Conservation (phyloP, 2,113 vertebrate genomes). For the Maccullochella peelii region DNA sequence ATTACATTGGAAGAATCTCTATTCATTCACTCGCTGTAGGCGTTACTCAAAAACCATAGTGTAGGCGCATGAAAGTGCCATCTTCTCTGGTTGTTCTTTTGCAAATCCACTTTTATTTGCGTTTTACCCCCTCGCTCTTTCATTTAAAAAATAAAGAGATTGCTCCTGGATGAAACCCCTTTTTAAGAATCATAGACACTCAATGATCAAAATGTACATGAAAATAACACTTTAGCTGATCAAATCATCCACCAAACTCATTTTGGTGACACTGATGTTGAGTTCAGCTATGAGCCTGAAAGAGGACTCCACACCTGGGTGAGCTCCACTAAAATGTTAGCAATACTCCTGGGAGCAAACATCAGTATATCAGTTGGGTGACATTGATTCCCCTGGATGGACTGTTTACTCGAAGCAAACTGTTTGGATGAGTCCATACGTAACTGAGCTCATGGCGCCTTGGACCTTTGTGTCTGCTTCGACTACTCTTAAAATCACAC, state of each 20-base stretch:
- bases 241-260: background rate
- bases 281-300: background rate
- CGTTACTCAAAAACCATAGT: constrained; percentile 41
- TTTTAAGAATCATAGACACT: background rate
- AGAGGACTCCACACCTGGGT: background rate
- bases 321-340: constrained; percentile 23
- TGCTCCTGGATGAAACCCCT: background rate
- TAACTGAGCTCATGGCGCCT: background rate
- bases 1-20: constrained; percentile 18
- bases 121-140: background rate
- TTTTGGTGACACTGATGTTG: background rate
- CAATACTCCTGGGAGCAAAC: constrained; percentile 14
- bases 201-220: background rate
- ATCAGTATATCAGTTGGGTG: constrained; percentile 33
- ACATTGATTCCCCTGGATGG: constrained; percentile 18
- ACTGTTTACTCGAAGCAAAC: constrained; percentile 54
- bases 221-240: background rate
- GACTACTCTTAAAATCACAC: constrained; percentile 26
- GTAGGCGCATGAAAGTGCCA: constrained; percentile 55
- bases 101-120: constrained; percentile 9
- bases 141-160: background rate
- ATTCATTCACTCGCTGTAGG: constrained; percentile 50
- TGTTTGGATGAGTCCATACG: constrained; percentile 17
- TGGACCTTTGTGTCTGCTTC: constrained; percentile 21
- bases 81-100: constrained; percentile 30